Conservation (phyloP, 2,888 invertebrate genomes). For the Lomographa bimaculata region DNA sequence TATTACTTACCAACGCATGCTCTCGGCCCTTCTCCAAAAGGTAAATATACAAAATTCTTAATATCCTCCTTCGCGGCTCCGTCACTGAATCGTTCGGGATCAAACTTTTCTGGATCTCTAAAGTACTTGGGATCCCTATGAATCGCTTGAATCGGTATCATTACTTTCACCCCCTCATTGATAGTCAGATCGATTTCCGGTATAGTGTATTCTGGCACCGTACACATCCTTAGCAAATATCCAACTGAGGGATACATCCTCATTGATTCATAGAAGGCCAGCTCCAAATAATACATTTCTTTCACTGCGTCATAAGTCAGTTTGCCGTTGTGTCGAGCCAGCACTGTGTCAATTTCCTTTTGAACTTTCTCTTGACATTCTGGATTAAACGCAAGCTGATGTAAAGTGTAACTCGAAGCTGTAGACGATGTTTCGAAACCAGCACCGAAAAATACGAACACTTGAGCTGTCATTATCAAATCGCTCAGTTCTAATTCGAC, state of each 20-base stretch:
- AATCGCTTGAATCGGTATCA: conserved; percentile 68
- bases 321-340: conserved; percentile 58
- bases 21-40: conserved; percentile 72
- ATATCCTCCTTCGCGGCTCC: conserved; percentile 50
- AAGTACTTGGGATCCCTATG: conserved; percentile 69
- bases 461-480: conserved; percentile 64
- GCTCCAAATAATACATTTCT: conserved; percentile 69
- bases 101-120: conserved; percentile 57
- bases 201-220: conserved; percentile 63
- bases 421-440: conserved; percentile 81
- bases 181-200: conserved; percentile 66
- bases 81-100: conserved; percentile 64
- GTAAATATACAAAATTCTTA: conserved; percentile 59
- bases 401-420: conserved; percentile 73
- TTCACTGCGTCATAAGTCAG: conserved; percentile 67
- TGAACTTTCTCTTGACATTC: conserved; percentile 70
- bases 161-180: conserved; percentile 55
- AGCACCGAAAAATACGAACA: conserved; percentile 75
- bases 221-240: conserved; percentile 61
- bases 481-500: conserved; percentile 62
- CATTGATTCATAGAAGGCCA: conserved; percentile 69
- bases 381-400: conserved; percentile 71
- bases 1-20: conserved; percentile 64
- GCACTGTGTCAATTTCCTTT: conserved; percentile 65
- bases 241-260: conserved; percentile 70